phyloP scores from a whole-genome alignment of 1,140 invertebrate species.

The Drosophila nigromelanica region DNA sequence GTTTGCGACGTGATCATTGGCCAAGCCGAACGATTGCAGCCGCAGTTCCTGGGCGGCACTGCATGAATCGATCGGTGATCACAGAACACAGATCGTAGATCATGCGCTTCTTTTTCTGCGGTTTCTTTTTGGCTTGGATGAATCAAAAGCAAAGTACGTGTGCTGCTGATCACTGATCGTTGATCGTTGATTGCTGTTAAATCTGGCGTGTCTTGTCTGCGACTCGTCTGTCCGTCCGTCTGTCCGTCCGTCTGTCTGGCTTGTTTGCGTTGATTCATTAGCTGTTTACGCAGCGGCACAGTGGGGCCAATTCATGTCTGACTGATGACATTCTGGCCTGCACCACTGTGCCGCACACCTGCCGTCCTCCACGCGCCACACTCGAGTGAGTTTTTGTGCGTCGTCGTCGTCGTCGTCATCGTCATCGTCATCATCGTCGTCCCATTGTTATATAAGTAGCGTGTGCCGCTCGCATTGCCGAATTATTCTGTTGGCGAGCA shows the following conservation, averaged over 20 bases:
- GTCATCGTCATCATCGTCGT: constrained; percentile 5
- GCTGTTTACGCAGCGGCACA: constrained; percentile 27
- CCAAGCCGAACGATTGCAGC: constrained; percentile 62
- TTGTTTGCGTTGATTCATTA: constrained; percentile 71
- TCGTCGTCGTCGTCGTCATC: constrained; percentile 29
- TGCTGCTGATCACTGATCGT: neutral
- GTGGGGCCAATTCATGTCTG: neutral
- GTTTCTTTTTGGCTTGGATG: constrained; percentile 31
- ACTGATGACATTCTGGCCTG: neutral
- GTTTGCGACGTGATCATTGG: constrained; percentile 58
- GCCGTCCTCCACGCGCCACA: constrained; percentile 57
- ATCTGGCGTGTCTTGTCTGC: constrained; percentile 41
- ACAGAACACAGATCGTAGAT: constrained; percentile 11
- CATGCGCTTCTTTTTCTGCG: constrained; percentile 14
- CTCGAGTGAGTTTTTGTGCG: constrained; percentile 63
- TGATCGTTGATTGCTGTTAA: constrained; percentile 37
- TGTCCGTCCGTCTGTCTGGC: constrained; percentile 12
- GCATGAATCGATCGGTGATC: constrained; percentile 12
- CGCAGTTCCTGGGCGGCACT: constrained; percentile 66
- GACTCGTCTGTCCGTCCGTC: constrained; percentile 21
- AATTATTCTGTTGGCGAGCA: constrained; percentile 65
- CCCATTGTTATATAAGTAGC: constrained; percentile 78
- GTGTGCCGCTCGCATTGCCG: constrained; percentile 58
- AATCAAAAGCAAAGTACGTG: constrained; percentile 37
- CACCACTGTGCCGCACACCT: constrained; percentile 46